Evolutionary conservation across 2,888 invertebrate genomes (phyloP).

Genomic region (Catotricha subobsoleta): DNA sequence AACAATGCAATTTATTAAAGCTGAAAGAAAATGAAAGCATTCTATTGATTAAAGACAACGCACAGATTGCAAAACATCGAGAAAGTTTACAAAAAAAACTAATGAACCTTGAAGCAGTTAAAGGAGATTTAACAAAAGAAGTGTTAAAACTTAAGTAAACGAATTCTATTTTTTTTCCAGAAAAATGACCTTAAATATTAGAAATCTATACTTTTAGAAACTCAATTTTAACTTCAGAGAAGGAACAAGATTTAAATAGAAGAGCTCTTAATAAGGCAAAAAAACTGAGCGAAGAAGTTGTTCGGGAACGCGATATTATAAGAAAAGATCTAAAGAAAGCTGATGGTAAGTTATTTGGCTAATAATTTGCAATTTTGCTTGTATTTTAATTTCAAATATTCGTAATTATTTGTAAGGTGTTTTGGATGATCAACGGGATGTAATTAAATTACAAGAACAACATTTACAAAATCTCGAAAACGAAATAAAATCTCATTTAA

Average conservation of each 20-base stretch:
- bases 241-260: conserved; percentile 10
- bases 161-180: not conserved
- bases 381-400: not conserved
- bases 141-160: conserved; percentile 19
- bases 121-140: conserved; percentile 20
- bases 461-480: conserved; percentile 23
- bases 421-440: conserved; percentile 9
- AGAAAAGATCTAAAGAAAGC: conserved; percentile 21
- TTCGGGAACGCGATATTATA: conserved; percentile 24
- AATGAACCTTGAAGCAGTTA: conserved; percentile 19
- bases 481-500: conserved; percentile 18
- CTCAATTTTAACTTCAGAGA: conserved; percentile 19
- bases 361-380: not conserved
- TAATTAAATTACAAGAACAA: conserved; percentile 21
- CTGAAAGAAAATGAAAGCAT: conserved; percentile 26
- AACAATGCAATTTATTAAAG: conserved; percentile 10
- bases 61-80: conserved; percentile 21
- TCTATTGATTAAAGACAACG: conserved; percentile 23
- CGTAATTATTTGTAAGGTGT: not conserved
- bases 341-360: conserved; percentile 11
- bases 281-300: conserved; percentile 20
- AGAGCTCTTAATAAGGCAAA: conserved; percentile 16
- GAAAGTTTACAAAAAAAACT: conserved; percentile 24
- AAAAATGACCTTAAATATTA: not conserved
- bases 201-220: conserved; percentile 1